These are phyloP conservation scores for Zele albiditarsus DNA, from an alignment of 2,888 invertebrate species.

Conservation along the genomic window DNA sequence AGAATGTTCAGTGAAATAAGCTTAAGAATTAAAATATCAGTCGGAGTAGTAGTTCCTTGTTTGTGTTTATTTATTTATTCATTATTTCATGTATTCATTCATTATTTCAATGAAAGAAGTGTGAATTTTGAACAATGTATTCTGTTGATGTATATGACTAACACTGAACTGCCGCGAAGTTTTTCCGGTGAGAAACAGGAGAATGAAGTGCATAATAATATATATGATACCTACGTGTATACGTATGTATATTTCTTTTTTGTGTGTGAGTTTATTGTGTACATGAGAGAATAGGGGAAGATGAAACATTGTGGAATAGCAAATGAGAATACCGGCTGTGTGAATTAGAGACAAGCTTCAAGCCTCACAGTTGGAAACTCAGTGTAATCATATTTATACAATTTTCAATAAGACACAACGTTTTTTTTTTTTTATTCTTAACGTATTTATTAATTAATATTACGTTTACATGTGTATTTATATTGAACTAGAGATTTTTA, in stretches of 20 bases:
- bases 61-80: too few species aligned
- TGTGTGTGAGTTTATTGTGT: neutral
- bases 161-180: neutral
- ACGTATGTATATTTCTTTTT: neutral
- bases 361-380: neutral
- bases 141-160: neutral
- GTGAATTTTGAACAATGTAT: neutral
- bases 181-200: neutral
- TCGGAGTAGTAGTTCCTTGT: too few species aligned
- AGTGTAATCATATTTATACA: neutral
- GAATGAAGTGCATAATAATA: neutral
- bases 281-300: neutral
- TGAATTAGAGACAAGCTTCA: neutral
- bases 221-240: neutral
- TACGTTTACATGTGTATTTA: neutral
- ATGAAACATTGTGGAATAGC: neutral
- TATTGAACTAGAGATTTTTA: neutral
- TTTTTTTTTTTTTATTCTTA: neutral
- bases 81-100: neutral
- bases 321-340: neutral
- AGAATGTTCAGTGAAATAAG: too few species aligned
- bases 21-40: too few species aligned
- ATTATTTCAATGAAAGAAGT: neutral
- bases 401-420: neutral
- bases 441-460: neutral